Conservation (phyloP, 2,113 vertebrate genomes). For the Helogale parvula region DNA sequence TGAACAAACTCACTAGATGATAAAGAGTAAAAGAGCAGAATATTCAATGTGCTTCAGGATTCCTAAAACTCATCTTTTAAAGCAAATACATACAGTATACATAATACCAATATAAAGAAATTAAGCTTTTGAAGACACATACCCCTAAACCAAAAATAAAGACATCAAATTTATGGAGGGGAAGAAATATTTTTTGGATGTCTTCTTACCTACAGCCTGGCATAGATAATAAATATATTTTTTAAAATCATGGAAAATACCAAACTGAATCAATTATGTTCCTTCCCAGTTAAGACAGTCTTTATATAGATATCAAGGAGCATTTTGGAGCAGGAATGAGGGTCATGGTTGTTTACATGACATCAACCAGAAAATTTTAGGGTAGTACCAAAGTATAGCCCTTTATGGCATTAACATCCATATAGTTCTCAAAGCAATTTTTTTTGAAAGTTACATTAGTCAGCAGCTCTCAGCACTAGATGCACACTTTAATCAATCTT, state of each 20-base stretch:
- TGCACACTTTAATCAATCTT: slow-evolving; percentile 25
- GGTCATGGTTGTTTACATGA: not conserved
- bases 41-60: slow-evolving; percentile 6
- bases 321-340: not conserved
- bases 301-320: not conserved
- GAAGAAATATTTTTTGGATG: not conserved
- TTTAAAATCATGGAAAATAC: not conserved
- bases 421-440: slow-evolving; percentile 3
- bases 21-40: slow-evolving; percentile 26
- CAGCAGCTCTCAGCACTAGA: slow-evolving; percentile 3
- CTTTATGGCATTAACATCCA: not conserved
- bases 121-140: not conserved
- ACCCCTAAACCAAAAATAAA: slow-evolving; percentile 32
- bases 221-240: not conserved
- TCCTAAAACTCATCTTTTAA: slow-evolving; percentile 44
- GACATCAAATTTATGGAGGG: not conserved
- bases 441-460: not conserved
- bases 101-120: not conserved
- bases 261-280: not conserved
- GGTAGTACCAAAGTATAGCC: not conserved
- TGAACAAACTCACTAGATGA: slow-evolving; percentile 32
- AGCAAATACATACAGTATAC: not conserved
- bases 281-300: not conserved
- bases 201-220: not conserved
- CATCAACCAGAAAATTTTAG: not conserved